Conservation (phyloP, 2,888 invertebrate species). For the Acanthoscelides obtectus region DNA sequence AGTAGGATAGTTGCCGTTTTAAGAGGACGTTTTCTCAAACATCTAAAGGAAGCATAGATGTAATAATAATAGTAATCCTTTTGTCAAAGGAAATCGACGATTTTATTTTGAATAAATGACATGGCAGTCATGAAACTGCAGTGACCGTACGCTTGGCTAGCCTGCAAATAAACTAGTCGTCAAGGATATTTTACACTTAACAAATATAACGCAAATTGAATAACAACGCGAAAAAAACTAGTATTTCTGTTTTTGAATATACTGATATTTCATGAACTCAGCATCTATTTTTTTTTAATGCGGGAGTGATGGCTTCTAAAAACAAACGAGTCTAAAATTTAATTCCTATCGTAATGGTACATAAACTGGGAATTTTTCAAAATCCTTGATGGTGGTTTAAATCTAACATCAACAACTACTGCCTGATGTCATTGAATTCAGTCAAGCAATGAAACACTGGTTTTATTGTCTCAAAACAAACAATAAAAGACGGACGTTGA, state of each 20-base stretch:
- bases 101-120: too few relatives aligned
- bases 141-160: too few relatives aligned
- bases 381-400: neutral
- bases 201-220: neutral
- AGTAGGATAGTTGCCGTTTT: too few relatives aligned
- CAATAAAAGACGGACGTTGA: neutral
- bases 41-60: too few relatives aligned
- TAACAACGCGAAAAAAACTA: neutral
- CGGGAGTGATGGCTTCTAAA: neutral
- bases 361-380: neutral
- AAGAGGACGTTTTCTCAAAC: too few relatives aligned
- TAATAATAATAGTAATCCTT: too few relatives aligned
- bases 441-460: neutral
- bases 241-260: neutral
- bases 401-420: neutral
- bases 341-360: neutral
- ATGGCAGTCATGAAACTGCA: too few relatives aligned
- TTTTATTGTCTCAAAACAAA: neutral
- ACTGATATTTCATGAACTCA: neutral
- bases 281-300: neutral
- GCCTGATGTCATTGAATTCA: neutral
- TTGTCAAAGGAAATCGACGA: too few relatives aligned
- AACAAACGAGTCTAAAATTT: neutral
- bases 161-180: too few relatives aligned
- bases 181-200: too few relatives aligned